phyloP scores from a whole-genome alignment of 2,888 invertebrate genomes.

The Salpingus planirostris region DNA sequence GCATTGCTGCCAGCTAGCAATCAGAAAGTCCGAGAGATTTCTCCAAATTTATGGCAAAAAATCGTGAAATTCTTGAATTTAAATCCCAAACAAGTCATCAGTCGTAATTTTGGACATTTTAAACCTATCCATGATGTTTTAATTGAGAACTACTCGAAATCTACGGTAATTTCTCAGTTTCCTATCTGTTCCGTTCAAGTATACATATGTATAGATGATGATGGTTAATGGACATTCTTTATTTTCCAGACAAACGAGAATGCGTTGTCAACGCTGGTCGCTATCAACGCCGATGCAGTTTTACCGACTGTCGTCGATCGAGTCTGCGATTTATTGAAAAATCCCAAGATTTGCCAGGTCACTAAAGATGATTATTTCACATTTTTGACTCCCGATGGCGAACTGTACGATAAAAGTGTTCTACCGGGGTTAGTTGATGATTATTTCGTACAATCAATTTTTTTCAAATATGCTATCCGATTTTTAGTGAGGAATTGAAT shows the following conservation, averaged over 20 bases:
- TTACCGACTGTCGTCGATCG: slow-evolving; percentile 56
- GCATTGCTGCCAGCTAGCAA: slow-evolving; percentile 68
- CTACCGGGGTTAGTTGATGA: slow-evolving; percentile 47
- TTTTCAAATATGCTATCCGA: background rate
- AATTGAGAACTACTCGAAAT: background rate
- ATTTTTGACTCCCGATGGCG: slow-evolving; percentile 78
- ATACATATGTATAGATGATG: too few relatives aligned
- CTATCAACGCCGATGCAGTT: slow-evolving; percentile 54
- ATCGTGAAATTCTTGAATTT: slow-evolving; percentile 51
- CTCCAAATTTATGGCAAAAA: slow-evolving; percentile 60
- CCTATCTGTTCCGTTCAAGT: background rate
- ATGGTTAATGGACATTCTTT: slow-evolving; percentile 1
- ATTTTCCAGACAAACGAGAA: slow-evolving; percentile 51
- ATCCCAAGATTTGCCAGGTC: slow-evolving; percentile 59
- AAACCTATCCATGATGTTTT: background rate
- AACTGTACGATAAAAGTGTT: slow-evolving; percentile 82
- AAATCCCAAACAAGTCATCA: slow-evolving; percentile 49
- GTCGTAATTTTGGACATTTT: slow-evolving; percentile 5
- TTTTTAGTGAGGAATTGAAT: slow-evolving; percentile 41
- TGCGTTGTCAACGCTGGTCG: slow-evolving; percentile 62
- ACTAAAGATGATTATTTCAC: slow-evolving; percentile 74
- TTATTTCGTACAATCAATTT: slow-evolving; percentile 4
- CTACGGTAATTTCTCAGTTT: background rate
- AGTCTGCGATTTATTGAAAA: slow-evolving; percentile 52
- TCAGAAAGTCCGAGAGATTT: slow-evolving; percentile 52